Evolutionary conservation across 2,888 invertebrate genomes (phyloP), one percentile per base, ranked within the genome.

Genomic region (Eupithecia subumbrata): DNA sequence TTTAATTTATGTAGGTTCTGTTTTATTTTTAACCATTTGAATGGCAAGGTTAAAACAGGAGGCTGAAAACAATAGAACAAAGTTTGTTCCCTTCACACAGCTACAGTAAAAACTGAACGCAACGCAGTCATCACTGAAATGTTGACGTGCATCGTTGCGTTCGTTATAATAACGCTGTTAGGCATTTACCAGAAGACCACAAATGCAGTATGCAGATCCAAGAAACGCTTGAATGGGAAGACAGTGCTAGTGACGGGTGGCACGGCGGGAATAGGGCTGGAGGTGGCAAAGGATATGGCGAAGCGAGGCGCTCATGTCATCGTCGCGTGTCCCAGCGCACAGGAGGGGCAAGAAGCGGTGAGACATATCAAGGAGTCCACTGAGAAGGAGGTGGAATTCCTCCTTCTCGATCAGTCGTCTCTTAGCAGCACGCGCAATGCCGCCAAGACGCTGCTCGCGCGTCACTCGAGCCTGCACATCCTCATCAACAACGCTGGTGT

Each of bases 401-500:
- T 96, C 85, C 95, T 96, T 82, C 90, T 98, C 12, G 97, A 98
- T 86, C 89, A 98, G 40, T 96, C 96, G 8, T 97, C 97, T 0
- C 92, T 96, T 80, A 95, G 96, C 82, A 97, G 97, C 0, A 95
- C 97, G 9, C 95, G 98, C 30, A 96, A 96, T 77, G 98, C 98
- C 87, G 98, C 98, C 0, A 95, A 95, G 12, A 96, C 97, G 77
- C 95, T 98, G 56, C 94, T 96, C 52, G 94, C 95, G 81, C 96
- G 95, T 0, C 97, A 97, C 91, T 86, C 94, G 8, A 95, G 95
- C 84, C 89, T 98, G 76, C 97, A 98, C 88, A 96, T 98, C 11
- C 91, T 98, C 11, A 96, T 98, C 70, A 98, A 98, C 87, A 98
- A 98, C 87, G 98, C 98, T 0, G 98, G 98, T 3, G 96, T 97